Percentiles rank a stretch among this genome's conserved stretches.
Evolutionary conservation across 1,140 invertebrate species (phyloP).

Genomic region (Hirudo medicinalis): DNA sequence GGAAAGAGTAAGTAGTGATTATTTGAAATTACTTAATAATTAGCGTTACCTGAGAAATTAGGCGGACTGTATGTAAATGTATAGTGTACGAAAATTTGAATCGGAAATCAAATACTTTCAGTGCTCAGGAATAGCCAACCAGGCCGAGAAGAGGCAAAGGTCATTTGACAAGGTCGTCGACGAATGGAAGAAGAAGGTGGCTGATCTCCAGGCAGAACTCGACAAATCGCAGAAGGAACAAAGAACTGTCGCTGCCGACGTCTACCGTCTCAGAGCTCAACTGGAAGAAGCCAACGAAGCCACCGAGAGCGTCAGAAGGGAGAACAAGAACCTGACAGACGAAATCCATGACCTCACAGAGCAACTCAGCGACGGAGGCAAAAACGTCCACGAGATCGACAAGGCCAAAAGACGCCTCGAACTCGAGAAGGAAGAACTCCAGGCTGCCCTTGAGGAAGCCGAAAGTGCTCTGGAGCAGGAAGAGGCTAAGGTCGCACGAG

Average conservation of each 20-base stretch:
- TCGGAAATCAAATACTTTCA: not conserved
- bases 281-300: conserved; percentile 92
- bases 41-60: not conserved
- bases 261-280: conserved; percentile 93
- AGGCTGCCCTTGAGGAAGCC: conserved; percentile 94
- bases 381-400: conserved; percentile 84
- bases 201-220: conserved; percentile 87
- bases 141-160: conserved; percentile 98
- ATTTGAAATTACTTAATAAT: not conserved
- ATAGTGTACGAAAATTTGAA: no score
- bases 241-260: conserved; percentile 95
- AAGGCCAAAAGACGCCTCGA: conserved; percentile 93
- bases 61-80: no score
- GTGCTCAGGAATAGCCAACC: conserved; percentile 72
- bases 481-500: conserved; percentile 58
- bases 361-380: conserved; percentile 92
- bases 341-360: conserved; percentile 97
- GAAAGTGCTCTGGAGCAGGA: conserved; percentile 90
- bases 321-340: conserved; percentile 97
- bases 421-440: conserved; percentile 96
- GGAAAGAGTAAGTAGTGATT: conserved; percentile 53
- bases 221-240: conserved; percentile 97
- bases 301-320: conserved; percentile 86
- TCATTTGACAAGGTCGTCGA: conserved; percentile 97
- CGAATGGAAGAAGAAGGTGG: conserved; percentile 99